Base-by-base conservation (phyloP, 2,797 vertebrate genomes). In the Helostoma temminkii region DNA sequence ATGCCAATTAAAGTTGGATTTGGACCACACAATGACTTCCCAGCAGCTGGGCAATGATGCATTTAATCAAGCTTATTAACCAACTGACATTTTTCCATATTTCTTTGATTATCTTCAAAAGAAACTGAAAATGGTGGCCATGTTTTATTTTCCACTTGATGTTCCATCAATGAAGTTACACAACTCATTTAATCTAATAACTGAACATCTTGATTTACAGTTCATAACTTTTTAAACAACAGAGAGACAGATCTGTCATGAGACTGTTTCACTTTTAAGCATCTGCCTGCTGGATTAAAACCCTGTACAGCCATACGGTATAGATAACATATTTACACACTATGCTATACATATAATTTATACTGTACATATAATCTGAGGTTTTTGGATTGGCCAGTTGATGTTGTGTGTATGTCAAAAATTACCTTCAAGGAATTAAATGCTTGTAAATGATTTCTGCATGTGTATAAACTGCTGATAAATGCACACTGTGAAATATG, bases 61-160 rank as follows among this genome's bases (percentile, higher is more conserved):
- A 57, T 84, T 73, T 61, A 78, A 84, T 78, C 50, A 84, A 76
- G 45, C 60, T 64, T 60, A 76, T 85, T 70, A 80, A 76, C 46
- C 43, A 56, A 46, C 36, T 62, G 71, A 79, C 76, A 77, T 74
- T 83, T 80, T 41, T 34, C 43, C 57, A 66, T 67, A 66, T 78
- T 74, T 71, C 48, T 43, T 39, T 68, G 56, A 83, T 83, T 69
- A 78, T 78, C 60, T 66, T 19, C 37, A 47, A 66, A 81, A 63
- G 34, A 14, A 0, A 36, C 62, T 37, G 42, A 69, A 37, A 45
- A 71, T 41, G 11, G 15, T 18, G 22, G 42, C 8, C 50, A 26
- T 22, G 36, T 45, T 67, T 70, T 32, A 37, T 24, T 46, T 56
- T 68, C 18, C 36, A 19, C 12, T 45, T 45, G 9, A 72, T 52